phyloP scores from a whole-genome alignment of 2,888 invertebrate species.

The Mimachlamys varia region DNA sequence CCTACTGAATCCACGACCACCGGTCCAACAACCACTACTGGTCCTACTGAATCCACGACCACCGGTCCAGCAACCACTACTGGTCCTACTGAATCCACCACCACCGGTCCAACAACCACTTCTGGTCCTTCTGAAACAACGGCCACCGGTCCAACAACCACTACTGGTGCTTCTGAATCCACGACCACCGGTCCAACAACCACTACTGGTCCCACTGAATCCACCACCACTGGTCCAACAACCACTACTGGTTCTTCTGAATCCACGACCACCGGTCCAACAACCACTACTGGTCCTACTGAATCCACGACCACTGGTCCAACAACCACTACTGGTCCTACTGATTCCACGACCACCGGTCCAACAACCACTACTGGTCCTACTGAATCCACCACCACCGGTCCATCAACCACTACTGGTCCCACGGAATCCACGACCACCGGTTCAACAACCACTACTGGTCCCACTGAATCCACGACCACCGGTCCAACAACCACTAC shows the following conservation, averaged over 20 bases:
- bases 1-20: neutral
- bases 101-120: neutral
- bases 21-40: neutral
- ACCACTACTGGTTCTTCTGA: neutral
- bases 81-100: neutral
- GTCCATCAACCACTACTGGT: neutral
- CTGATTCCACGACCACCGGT: neutral
- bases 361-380: neutral
- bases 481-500: neutral
- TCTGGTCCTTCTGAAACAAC: neutral
- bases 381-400: neutral
- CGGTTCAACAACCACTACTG: neutral
- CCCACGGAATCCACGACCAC: neutral
- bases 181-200: neutral
- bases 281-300: neutral
- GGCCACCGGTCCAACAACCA: neutral
- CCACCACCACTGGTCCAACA: neutral
- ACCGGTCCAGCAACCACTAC: neutral
- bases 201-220: neutral
- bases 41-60: neutral
- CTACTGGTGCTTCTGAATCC: neutral
- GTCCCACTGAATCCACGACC: neutral
- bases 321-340: neutral
- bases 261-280: neutral
- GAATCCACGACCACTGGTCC: neutral